Evolutionary conservation across 2,888 invertebrate genomes (phyloP), one percentile per base, ranked within the genome.

Genomic region (Lepidonotus clava): DNA sequence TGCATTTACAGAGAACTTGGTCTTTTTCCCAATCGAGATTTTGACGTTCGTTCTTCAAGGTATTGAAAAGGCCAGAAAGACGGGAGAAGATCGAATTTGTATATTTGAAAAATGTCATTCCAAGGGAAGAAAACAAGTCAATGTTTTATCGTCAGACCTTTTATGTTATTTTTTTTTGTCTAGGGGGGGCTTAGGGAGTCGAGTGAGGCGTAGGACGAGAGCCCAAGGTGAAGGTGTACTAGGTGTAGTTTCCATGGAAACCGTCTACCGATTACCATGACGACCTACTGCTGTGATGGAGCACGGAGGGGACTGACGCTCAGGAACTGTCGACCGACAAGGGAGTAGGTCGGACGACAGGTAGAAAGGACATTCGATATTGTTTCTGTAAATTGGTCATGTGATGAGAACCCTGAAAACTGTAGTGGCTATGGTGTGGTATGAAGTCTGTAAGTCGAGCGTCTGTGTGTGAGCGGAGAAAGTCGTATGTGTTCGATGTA

Each of bases 211-310:
- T 14, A 56, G 46, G 8, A 46, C 18, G 8, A 18, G 8, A 46
- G 8, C 18, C 18, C 8, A 18, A 46, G 46, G 46, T 34, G 71
- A 36, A 34, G 71, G 71, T 71, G 36, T 8, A 71, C 38, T 71
- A 36, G 14, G 36, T 71, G 14, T 36, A 18, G 14, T 71, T 34
- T 21, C 18, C 34, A 34, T 71, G 71, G 71, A 71, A 1, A 71
- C 38, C 71, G n/a, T 38, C 8, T 36, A 6, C 11, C 38, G 71
- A 38, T 21, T 36, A 38, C 71, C 71, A 71, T 71, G 71, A 71
- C 71, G 18, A 71, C 71, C 71, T 71, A 71, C 34, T 38, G 34
- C 71, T 71, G 71, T 71, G 71, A 71, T 71, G 36, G n/a, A 71
- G 18, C 36, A n/a, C 14, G 11, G 34, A 28, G 28, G 61, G 28